Conservation (phyloP, 2,797 vertebrate genomes). For the Megaceryle alcyon region DNA sequence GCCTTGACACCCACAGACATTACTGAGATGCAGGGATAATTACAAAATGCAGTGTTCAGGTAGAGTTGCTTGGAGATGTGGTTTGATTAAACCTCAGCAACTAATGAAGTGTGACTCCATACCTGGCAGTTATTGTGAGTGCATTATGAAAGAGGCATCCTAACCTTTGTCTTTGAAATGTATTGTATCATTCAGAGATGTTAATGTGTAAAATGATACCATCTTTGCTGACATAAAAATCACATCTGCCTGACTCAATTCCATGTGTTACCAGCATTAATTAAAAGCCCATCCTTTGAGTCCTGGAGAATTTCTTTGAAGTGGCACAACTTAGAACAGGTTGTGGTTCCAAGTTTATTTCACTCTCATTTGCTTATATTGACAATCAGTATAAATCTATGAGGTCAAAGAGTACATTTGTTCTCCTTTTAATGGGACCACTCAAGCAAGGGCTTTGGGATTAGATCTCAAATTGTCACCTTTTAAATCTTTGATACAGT, state of each 20-base stretch:
- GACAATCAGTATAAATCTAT: background rate
- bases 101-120: background rate
- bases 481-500: constrained; percentile 31
- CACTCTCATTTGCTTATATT: background rate
- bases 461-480: constrained; percentile 49
- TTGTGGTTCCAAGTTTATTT: background rate
- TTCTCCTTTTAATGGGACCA: constrained; percentile 12
- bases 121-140: background rate
- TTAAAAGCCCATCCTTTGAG: background rate
- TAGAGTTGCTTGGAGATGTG: background rate
- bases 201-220: background rate
- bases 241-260: background rate
- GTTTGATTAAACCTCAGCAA: background rate
- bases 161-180: constrained; percentile 12
- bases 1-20: background rate
- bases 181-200: background rate
- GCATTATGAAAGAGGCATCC: background rate
- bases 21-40: background rate
- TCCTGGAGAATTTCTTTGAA: constrained; percentile 2
- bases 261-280: background rate
- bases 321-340: background rate
- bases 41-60: background rate
- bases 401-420: constrained; percentile 16
- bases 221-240: background rate
- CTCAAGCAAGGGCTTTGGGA: constrained; percentile 5